Percentiles rank a stretch among this genome's conserved stretches.
Conservation (phyloP, 2,113 vertebrate genomes). For the Vidua chalybeata region DNA sequence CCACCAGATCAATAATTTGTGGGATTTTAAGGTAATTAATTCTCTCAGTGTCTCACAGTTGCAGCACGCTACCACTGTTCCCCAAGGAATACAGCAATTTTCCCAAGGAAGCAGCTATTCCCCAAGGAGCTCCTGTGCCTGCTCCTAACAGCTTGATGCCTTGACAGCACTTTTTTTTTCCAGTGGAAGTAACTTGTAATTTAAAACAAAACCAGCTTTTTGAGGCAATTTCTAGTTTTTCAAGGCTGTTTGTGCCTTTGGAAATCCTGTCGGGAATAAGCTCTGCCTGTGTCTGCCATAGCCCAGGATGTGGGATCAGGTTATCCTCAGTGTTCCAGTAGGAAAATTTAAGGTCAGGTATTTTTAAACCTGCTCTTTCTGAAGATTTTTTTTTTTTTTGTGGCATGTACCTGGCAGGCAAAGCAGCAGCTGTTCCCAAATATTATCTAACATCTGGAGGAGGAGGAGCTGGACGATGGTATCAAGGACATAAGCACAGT, state of each 20-base stretch:
- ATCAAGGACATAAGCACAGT: neutral
- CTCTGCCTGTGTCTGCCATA: neutral
- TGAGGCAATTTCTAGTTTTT: neutral
- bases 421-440: neutral
- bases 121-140: neutral
- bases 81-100: neutral
- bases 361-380: neutral
- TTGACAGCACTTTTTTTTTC: neutral
- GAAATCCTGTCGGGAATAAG: neutral
- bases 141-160: neutral
- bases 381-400: neutral
- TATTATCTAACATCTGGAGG: neutral
- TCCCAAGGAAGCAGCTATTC: neutral
- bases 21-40: neutral
- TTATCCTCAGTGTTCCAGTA: neutral
- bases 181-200: neutral
- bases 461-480: neutral
- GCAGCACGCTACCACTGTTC: rapidly evolving
- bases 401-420: neutral
- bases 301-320: neutral
- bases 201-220: neutral
- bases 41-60: neutral
- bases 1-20: neutral
- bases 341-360: neutral
- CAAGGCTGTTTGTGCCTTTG: neutral